Evolutionary conservation across 2,113 vertebrate genomes (phyloP), one percentile per base, ranked within the genome.

Genomic region (Phrynocephalus versicolor): DNA sequence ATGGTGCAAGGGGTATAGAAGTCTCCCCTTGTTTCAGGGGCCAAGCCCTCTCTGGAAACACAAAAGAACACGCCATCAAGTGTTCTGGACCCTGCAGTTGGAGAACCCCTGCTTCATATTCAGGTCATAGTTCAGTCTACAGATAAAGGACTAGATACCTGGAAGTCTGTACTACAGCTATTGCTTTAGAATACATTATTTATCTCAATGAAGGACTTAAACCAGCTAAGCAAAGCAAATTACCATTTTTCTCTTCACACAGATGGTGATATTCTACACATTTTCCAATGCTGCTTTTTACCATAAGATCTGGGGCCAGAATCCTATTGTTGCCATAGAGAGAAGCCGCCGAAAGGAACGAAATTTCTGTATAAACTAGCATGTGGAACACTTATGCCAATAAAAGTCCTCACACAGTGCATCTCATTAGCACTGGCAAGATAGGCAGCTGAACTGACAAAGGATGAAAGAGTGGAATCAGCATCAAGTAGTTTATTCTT

Each of bases 401-500:
- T 76, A 37, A 0, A 79, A 62, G 35, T 71, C 84, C 86, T 88
- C 16, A 41, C 23, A 35, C 19, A 19, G 62, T 70, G 3, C 64
- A 35, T 81, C 87, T 64, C 88, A 71, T 79, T 72, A 57, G 73
- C n/a, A 79, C 60, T 65, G 64, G 69, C 58, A 57, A 85, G 12
- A 81, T 30, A 84, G 55, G 33, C 86, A n/a, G 21, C 39, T 87
- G 72, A 93, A 87, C 58, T 82, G 76, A 92, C 82, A 87, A 89
- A 89, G 12, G 18, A 65, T 86, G 81, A 87, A 62, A 84, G 67
- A 77, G 80, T 88, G 33, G 70, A 85, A 84, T 82, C 80, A 72
- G 84, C 79, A 90, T 67, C 65, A 88, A 65, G 74, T 21, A 84
- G 65, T 88, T 93, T 85, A 69, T 77, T 88, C 65, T 89, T 84